Conservation (phyloP, 2,797 vertebrate species). For the Petrocephalus schoutedeni region DNA sequence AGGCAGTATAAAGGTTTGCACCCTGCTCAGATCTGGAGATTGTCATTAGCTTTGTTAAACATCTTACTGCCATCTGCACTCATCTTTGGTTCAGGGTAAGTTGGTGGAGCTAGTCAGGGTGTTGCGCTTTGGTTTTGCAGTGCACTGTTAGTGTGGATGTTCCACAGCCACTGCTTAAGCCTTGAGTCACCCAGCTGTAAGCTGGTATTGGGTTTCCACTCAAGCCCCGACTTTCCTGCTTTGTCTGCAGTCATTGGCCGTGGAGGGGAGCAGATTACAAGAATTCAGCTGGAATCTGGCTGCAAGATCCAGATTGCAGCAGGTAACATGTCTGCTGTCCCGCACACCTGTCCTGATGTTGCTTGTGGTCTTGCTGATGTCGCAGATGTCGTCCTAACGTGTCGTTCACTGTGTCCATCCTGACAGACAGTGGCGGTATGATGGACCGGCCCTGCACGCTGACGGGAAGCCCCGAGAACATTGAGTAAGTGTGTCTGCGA, state of each 20-base stretch:
- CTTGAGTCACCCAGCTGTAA: neutral
- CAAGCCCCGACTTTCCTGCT: neutral
- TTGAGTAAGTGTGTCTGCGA: conserved; percentile 76
- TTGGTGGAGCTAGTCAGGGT: neutral
- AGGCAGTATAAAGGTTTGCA: neutral
- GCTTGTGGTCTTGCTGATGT: neutral
- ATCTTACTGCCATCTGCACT: neutral
- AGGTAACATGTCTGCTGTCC: conserved; percentile 60
- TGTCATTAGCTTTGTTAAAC: neutral
- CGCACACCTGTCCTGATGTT: neutral
- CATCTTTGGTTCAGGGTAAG: neutral
- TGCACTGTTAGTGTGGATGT: neutral
- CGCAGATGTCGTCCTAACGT: neutral
- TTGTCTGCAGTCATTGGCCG: conserved; percentile 87
- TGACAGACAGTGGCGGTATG: conserved; percentile 91
- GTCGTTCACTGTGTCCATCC: conserved; percentile 2
- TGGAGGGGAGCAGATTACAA: conserved; percentile 96
- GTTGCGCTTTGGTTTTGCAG: neutral
- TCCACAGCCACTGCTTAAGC: neutral
- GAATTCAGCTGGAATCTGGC: conserved; percentile 95
- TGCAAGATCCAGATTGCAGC: conserved; percentile 99
- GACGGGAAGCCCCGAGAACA: conserved; percentile 91
- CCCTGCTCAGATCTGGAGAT: neutral
- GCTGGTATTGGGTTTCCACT: neutral
- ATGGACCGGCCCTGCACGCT: conserved; percentile 92